phyloP scores from a whole-genome alignment of 2,113 vertebrate species.

The Gymnorhina tibicen region DNA sequence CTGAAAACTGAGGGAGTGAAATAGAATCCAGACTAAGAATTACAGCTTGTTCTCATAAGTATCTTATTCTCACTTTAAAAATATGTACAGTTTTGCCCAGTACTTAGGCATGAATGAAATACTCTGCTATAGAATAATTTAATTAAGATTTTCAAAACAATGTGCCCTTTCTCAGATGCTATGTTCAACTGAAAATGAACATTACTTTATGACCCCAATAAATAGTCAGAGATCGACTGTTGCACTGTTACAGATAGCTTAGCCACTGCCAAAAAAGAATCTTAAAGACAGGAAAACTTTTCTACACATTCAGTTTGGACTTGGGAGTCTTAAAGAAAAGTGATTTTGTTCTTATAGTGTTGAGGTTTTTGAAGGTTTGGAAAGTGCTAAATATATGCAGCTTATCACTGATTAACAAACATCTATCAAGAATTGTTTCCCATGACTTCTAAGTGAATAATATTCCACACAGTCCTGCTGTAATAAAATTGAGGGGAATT shows the following conservation, averaged over 20 bases:
- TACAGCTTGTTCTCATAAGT: not conserved
- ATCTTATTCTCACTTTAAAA: not conserved
- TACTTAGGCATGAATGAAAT: not conserved
- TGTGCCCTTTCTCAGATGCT: not conserved
- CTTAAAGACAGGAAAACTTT: not conserved
- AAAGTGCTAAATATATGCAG: not conserved
- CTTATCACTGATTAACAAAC: constrained; percentile 6
- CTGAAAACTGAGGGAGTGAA: not conserved
- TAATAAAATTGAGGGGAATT: constrained; percentile 20
- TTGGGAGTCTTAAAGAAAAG: not conserved
- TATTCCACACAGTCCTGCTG: not conserved
- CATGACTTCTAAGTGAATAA: not conserved
- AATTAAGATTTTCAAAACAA: constrained; percentile 34
- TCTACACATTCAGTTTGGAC: not conserved
- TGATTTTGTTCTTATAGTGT: not conserved
- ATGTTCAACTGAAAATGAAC: constrained; percentile 35
- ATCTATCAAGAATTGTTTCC: not conserved
- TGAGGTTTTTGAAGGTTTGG: not conserved
- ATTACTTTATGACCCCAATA: constrained; percentile 45
- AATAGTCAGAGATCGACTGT: not conserved
- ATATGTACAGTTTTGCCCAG: not conserved
- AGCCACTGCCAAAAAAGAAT: not conserved
- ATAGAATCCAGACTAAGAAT: not conserved
- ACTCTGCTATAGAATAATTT: not conserved
- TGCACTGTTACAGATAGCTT: not conserved